A percentile compares a stretch with the other conserved stretches of the same genome.
phyloP scores from a whole-genome alignment of 2,888 invertebrate genomes.

The Cyrtodaria siliqua region DNA sequence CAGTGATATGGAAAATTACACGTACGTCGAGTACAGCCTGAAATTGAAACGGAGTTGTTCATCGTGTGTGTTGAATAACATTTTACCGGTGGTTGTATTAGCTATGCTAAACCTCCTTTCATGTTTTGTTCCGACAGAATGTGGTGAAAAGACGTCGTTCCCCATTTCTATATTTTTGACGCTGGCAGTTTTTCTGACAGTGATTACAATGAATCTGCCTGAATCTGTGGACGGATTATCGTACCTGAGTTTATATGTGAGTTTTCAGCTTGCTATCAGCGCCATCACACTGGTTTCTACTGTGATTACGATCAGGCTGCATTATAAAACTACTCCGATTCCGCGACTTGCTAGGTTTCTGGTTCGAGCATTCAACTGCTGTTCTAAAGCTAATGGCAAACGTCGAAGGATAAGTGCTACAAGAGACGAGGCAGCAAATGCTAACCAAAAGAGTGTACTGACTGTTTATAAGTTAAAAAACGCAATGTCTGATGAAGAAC shows the following conservation, averaged over 20 bases:
- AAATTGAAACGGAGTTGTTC: conserved; percentile 27
- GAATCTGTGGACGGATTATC: conserved; percentile 51
- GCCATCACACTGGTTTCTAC: too few relatives aligned
- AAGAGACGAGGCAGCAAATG: too few relatives aligned
- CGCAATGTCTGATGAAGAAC: too few relatives aligned
- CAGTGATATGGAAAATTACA: conserved; percentile 7
- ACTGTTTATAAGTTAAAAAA: too few relatives aligned
- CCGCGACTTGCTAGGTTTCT: too few relatives aligned
- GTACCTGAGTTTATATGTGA: conserved; percentile 9
- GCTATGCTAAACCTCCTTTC: conserved; percentile 32
- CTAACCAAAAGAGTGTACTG: too few relatives aligned
- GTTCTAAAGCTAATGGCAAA: too few relatives aligned
- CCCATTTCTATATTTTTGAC: conserved; percentile 50
- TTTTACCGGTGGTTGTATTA: conserved; percentile 39
- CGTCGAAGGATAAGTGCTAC: too few relatives aligned
- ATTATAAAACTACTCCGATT: too few relatives aligned
- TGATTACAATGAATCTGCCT: conserved; percentile 35
- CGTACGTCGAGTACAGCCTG: conserved; percentile 15
- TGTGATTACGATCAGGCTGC: too few relatives aligned
- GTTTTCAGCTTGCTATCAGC: too few relatives aligned
- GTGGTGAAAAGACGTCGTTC: conserved; percentile 46
- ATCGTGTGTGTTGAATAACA: conserved; percentile 37
- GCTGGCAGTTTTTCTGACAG: conserved; percentile 46
- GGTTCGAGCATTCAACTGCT: too few relatives aligned
- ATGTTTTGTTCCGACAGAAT: conserved; percentile 45